phyloP scores from a whole-genome alignment of 2,888 invertebrate species.

The Tupiocoris notatus region DNA sequence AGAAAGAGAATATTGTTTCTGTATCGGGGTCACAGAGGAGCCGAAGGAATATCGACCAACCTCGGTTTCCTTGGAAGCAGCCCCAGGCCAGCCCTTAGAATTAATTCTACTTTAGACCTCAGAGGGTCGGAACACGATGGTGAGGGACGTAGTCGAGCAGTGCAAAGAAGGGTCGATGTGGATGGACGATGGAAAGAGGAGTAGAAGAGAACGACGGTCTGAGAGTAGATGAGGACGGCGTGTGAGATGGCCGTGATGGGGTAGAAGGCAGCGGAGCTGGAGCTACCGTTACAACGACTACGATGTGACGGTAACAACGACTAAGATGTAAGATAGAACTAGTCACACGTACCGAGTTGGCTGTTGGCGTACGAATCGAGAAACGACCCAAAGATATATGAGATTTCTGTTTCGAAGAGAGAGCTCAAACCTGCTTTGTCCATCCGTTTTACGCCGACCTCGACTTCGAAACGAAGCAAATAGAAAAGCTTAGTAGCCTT shows the following conservation, averaged over 20 bases:
- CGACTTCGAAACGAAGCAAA: too few species aligned
- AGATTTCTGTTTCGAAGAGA: too few species aligned
- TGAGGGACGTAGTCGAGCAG: background rate
- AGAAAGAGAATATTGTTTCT: background rate
- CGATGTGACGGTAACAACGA: too few species aligned
- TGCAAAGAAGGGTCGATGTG: background rate
- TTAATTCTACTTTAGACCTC: background rate
- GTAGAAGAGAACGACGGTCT: background rate
- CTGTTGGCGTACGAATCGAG: too few species aligned
- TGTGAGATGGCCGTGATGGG: background rate
- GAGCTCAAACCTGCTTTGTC: too few species aligned
- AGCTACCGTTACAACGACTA: background rate
- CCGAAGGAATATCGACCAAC: background rate
- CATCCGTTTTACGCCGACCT: too few species aligned
- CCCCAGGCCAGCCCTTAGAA: background rate
- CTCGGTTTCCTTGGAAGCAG: background rate
- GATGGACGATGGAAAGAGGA: background rate
- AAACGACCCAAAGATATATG: too few species aligned
- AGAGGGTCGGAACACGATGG: background rate
- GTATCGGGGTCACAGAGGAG: background rate
- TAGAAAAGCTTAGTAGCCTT: too few species aligned
- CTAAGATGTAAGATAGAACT: too few species aligned
- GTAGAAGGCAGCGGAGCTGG: background rate
- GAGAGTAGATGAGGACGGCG: background rate
- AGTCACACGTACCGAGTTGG: too few species aligned